Conservation (phyloP, 2,113 vertebrate species). For the Oophaga pumilio region DNA sequence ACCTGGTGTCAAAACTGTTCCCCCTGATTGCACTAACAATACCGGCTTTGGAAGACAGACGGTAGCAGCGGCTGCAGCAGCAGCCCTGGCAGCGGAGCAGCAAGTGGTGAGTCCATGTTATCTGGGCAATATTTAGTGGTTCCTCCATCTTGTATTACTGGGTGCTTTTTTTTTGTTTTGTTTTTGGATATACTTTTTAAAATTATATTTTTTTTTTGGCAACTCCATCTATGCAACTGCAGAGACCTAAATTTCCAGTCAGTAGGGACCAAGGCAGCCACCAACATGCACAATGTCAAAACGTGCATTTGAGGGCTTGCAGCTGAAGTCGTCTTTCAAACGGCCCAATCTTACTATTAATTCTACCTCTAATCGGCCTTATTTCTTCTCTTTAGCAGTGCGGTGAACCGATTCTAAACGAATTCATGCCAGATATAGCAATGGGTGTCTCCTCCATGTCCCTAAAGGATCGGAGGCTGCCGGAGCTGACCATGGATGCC, state of each 20-base stretch:
- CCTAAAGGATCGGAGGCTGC: slow-evolving; percentile 88
- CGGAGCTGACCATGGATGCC: slow-evolving; percentile 84
- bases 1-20: slow-evolving; percentile 78
- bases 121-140: background rate
- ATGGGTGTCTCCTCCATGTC: slow-evolving; percentile 94
- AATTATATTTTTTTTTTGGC: background rate
- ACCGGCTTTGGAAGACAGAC: slow-evolving; percentile 76
- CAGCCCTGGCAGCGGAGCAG: slow-evolving; percentile 78
- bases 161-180: background rate
- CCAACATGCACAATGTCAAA: no score
- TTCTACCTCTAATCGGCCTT: background rate
- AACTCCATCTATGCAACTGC: background rate
- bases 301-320: no score
- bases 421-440: slow-evolving; percentile 97
- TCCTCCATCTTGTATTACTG: background rate
- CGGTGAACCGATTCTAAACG: slow-evolving; percentile 89
- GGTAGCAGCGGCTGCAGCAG: slow-evolving; percentile 62
- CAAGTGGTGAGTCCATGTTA: slow-evolving; percentile 77
- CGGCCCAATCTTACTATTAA: background rate
- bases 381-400: slow-evolving; percentile 71
- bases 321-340: no score
- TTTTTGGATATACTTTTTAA: background rate
- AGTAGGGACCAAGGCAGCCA: no score
- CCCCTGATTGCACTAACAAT: slow-evolving; percentile 89
- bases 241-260: no score